Conservation (phyloP, 2,888 invertebrate species). For the Dicranocentrus wangi region DNA sequence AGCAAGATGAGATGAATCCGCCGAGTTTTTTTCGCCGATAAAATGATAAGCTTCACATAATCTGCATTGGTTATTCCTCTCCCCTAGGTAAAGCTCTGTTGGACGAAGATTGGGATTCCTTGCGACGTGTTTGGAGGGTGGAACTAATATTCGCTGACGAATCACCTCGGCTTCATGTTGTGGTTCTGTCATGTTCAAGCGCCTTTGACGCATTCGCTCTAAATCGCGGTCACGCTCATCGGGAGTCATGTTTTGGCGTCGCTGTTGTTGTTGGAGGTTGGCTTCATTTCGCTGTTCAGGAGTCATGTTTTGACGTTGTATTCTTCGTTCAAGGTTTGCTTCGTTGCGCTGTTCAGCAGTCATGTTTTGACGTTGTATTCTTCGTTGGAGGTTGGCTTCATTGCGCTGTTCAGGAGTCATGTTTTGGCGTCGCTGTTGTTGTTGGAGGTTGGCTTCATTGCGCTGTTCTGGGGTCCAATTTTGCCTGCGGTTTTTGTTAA, state of each 20-base stretch:
- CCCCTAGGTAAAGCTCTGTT: neutral
- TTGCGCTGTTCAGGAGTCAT: too few species aligned
- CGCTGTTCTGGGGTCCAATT: too few species aligned
- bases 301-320: neutral
- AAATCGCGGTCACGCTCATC: neutral
- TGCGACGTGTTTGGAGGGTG: neutral
- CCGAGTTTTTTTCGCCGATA: neutral
- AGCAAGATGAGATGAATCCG: neutral
- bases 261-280: neutral
- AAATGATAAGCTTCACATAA: neutral
- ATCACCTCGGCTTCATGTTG: too few species aligned
- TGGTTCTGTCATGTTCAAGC: neutral
- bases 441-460: too few species aligned
- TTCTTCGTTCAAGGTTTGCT: neutral
- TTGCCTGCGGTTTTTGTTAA: too few species aligned
- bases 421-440: too few species aligned
- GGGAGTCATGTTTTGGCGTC: neutral
- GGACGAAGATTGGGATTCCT: neutral
- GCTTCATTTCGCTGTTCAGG: neutral
- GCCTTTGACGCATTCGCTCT: neutral
- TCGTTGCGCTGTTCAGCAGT: neutral
- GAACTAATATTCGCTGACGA: too few species aligned
- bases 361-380: neutral
- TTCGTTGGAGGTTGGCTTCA: too few species aligned
- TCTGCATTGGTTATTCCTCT: neutral